These are phyloP conservation scores for Riparia riparia DNA, from an alignment of 2,113 vertebrate genomes.

Conservation along the genomic window DNA sequence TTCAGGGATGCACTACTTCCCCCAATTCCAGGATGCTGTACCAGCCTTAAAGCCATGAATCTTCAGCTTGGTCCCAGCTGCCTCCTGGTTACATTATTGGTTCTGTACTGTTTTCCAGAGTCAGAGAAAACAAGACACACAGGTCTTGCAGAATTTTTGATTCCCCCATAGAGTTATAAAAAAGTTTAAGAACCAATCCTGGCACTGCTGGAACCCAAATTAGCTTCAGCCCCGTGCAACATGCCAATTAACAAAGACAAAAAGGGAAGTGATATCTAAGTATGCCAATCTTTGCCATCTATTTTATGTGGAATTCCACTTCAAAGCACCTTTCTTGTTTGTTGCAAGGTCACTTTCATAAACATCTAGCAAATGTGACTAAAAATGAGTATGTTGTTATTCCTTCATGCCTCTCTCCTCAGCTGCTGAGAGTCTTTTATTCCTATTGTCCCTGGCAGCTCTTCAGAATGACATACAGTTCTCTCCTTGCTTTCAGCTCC, in stretches of 20 bases:
- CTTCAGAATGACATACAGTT: neutral
- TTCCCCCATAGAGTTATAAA: neutral
- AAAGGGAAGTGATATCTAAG: neutral
- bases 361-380: neutral
- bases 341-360: conserved; percentile 21
- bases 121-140: neutral
- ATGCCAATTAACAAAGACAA: conserved; percentile 10
- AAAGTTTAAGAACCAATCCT: neutral
- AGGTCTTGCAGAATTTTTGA: neutral
- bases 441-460: neutral
- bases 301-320: conserved; percentile 22
- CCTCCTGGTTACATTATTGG: neutral
- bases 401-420: neutral
- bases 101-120: neutral
- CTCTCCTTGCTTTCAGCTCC: neutral
- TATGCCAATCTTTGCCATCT: neutral
- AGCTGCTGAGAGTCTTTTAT: neutral
- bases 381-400: conserved; percentile 33
- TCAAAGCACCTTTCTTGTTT: conserved; percentile 22
- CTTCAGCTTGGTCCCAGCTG: neutral
- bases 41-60: neutral
- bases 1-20: neutral
- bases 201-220: neutral
- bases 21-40: neutral
- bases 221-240: neutral